Base-by-base conservation (phyloP, 2,113 vertebrate species). In the Pterocles burchelli region DNA sequence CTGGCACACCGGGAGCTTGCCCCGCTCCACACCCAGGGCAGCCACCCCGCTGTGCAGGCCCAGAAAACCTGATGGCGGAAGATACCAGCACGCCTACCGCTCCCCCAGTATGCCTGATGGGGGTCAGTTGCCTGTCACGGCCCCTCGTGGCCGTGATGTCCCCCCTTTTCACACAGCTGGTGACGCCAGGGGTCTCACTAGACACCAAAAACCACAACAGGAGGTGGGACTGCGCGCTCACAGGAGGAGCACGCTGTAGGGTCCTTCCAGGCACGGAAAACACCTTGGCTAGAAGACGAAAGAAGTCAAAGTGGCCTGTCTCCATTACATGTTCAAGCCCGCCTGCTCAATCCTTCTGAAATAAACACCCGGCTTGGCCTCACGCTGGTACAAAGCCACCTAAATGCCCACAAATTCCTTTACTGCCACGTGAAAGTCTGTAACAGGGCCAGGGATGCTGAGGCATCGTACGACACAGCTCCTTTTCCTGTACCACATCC, bases 191-290 rank as follows among this genome's bases (percentile, higher is more conserved):
- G 17, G 9, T 41, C 65, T 14, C 2, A 0, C 17, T 11, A 33
- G 24, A 14, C 25, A 28, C 26, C 12, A 33, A 71, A 46, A 7
- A 17, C 10, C 13, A 41, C 46, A 67, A 13, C 26, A 16, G 54
- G 54, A 55, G 22, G 11, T 2, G 2, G 7, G 18, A 34, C 24
- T 3, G 1, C 58, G 0, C 1, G 0, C 54, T 77, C 46, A 29
- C 46, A 49, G 46, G 21, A 59, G n/a, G 11, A 59, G 7, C 70
- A 66, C 9, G 3, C 62, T 29, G 6, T 6, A 29, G 55, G 11
- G 22, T 78, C 21, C 8, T 70, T 17, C 41, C 41, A 38, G 28
- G 24, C 43, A 3, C 2, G n/a, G 28, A 24, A 58, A 28, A 48
- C 26, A 19, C 33, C 16, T 46, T 8, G 2, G 41, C 41, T 41